Base-by-base conservation (phyloP, 1,140 invertebrate genomes). In the Diploscapter pachys region DNA sequence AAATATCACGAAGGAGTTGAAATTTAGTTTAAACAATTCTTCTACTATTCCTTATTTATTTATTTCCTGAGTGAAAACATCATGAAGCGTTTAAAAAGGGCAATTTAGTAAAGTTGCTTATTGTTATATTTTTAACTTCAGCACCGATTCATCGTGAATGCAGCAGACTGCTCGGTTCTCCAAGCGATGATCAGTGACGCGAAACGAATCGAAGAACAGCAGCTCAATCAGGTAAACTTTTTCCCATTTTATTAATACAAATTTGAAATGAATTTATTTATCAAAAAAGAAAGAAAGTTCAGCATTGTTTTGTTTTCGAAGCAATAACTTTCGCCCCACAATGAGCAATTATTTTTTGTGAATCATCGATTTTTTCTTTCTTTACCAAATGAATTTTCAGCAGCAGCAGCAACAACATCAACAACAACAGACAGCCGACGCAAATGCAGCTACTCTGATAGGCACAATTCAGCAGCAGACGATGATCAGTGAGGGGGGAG, bases 121-220 rank as follows among this genome's bases (percentile, higher is more conserved):
- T 48, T 9, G 13, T 6, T 51, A 52, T 61, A 51, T 57, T 11
- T 4, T 3, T 9, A 49, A 50, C 77, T 84, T 79, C 65, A 85
- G 81, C 78, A 83, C 57, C 70, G 83, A 50, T 84, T 85, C 70
- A 77, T 85, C 56, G 54, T 67, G 55, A 81, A 71, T 63, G 77
- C 84, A 0, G 73, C 78, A 66, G 84, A 84, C n/a, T 75, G 79
- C 51, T 75, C 79, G 51, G 78, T 80, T 11, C 56, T 84, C 5
- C 73, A 82, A 68, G 78, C 76, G 55, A 85, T 84, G 82, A 84
- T 84, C 61, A 65, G 65, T 67, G 80, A 84, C 75, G 83, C 82
- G 6, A 68, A 68, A 55, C 53, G 52, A n/a, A 68, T 68, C 8
- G 52, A 68, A 68, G 66, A 68, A 53, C 52, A 52, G 5, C 66